Evolutionary conservation across 2,797 vertebrate genomes (phyloP).

Genomic region (Triplophysa yarkandensis): DNA sequence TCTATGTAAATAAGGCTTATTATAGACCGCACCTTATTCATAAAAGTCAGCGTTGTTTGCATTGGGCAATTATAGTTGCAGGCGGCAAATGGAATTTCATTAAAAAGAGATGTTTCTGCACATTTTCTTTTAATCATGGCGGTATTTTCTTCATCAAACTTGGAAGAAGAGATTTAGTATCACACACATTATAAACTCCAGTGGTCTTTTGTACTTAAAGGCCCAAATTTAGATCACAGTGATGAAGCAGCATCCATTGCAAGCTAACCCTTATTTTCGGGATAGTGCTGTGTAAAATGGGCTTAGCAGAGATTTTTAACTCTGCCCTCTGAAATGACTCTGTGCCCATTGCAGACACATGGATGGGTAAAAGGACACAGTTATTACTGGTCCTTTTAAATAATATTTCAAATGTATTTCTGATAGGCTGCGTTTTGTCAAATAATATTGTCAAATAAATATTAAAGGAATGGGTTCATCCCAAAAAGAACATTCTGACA

Average conservation of each 20-base stretch:
- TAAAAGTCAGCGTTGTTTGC: conserved; percentile 1
- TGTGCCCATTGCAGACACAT: not conserved
- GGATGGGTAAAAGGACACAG: too few species aligned
- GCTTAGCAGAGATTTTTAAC: not conserved
- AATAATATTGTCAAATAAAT: too few species aligned
- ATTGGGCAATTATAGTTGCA: not conserved
- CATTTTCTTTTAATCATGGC: not conserved
- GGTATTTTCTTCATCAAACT: not conserved
- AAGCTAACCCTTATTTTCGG: not conserved
- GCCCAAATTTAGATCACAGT: not conserved
- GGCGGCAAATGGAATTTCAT: conserved; percentile 4
- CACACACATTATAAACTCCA: not conserved
- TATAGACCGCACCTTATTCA: not conserved
- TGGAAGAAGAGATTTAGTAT: not conserved
- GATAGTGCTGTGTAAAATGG: not conserved
- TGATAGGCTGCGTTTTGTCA: too few species aligned
- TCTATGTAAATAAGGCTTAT: not conserved
- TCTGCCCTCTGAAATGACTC: conserved; percentile 1
- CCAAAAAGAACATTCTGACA: too few species aligned
- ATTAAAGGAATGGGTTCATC: too few species aligned
- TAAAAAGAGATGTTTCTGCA: not conserved
- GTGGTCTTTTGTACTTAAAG: not conserved
- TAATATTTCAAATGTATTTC: conserved; percentile 2
- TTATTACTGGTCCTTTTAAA: conserved; percentile 4
- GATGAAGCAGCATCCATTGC: not conserved